Percentiles rank a stretch among this genome's conserved stretches.
Evolutionary conservation across 2,888 invertebrate species (phyloP).

Genomic region (Rotaria magnacalcarata): DNA sequence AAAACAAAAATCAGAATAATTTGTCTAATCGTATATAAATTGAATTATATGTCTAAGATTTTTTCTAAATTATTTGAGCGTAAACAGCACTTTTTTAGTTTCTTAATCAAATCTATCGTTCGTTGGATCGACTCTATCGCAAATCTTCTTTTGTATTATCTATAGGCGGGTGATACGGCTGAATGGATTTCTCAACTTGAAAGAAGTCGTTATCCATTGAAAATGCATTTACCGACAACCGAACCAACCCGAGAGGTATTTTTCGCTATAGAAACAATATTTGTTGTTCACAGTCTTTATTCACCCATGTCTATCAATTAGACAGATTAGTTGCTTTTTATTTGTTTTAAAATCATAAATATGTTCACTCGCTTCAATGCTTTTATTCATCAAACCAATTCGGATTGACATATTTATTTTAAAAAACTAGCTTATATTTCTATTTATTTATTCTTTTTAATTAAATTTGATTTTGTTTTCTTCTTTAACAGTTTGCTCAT

Average conservation of each 20-base stretch:
- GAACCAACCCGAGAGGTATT: conserved; percentile 23
- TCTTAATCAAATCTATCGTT: too few relatives aligned
- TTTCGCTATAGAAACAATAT: background rate
- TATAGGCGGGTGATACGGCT: background rate
- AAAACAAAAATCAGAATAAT: too few relatives aligned
- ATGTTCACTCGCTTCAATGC: too few relatives aligned
- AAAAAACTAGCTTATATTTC: background rate
- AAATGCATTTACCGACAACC: background rate
- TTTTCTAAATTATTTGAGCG: too few relatives aligned
- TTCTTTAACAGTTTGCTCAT: background rate
- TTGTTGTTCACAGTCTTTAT: background rate
- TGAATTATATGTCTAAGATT: background rate
- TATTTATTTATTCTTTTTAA: background rate
- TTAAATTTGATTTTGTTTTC: too few relatives aligned
- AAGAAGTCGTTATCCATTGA: background rate
- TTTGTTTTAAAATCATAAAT: too few relatives aligned
- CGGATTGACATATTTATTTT: background rate
- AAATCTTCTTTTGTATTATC: background rate
- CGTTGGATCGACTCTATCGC: too few relatives aligned
- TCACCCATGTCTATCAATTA: background rate
- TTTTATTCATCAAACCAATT: background rate
- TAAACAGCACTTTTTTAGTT: too few relatives aligned
- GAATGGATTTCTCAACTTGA: conserved; percentile 24
- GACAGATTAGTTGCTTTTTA: background rate
- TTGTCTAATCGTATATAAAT: background rate